Conservation (phyloP, 1,140 invertebrate genomes). For the Zaprionus vittiger region DNA sequence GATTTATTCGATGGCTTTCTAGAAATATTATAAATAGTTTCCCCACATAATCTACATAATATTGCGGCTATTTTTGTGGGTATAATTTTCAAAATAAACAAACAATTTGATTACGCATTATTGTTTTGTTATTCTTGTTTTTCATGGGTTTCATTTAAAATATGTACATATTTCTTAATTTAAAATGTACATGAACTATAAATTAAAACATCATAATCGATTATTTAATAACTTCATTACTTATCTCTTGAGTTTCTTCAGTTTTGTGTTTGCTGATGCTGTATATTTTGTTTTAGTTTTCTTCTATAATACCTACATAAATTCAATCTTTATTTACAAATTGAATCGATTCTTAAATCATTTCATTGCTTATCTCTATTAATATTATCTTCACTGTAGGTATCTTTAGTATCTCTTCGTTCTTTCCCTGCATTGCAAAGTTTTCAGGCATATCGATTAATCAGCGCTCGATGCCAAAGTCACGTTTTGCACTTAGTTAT, state of each 20-base stretch:
- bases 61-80: conserved; percentile 5
- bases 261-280: too few species aligned
- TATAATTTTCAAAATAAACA: conserved; percentile 2
- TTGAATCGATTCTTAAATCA: not conserved
- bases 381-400: not conserved
- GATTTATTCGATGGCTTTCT: not conserved
- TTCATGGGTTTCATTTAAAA: not conserved
- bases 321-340: not conserved
- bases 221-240: not conserved
- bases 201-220: not conserved
- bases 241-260: not conserved
- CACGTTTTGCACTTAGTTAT: conserved; percentile 72
- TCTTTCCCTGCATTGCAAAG: conserved; percentile 24
- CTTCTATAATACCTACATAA: not conserved
- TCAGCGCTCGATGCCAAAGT: conserved; percentile 62
- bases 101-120: not conserved
- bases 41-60: not conserved
- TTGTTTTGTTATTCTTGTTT: not conserved
- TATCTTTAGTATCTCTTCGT: not conserved
- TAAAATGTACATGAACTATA: not conserved
- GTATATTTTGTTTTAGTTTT: not conserved
- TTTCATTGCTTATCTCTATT: not conserved
- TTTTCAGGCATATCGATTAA: conserved; percentile 66
- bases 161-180: not conserved
- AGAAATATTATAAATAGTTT: not conserved